Conservation (phyloP, 2,888 invertebrate species). For the Chrysodeixis includens region DNA sequence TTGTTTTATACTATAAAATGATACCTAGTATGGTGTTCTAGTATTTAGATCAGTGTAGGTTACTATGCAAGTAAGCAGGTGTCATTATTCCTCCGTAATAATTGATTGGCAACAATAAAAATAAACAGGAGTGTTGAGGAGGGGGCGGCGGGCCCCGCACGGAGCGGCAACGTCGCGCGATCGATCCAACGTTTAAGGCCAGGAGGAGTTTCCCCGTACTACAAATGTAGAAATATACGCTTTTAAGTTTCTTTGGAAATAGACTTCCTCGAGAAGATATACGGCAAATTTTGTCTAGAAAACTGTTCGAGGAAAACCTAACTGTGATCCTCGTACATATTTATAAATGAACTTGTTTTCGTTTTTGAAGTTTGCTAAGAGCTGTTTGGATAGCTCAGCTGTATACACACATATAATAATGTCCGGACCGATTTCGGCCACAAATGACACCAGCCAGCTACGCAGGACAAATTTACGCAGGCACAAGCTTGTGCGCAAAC, state of each 20-base stretch:
- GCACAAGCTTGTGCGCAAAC: too few relatives aligned
- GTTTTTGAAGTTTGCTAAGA: too few relatives aligned
- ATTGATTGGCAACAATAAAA: constrained; percentile 84
- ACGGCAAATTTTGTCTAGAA: constrained; percentile 33
- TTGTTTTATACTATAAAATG: too few relatives aligned
- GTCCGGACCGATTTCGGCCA: too few relatives aligned
- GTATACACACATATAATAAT: too few relatives aligned
- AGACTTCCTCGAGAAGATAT: constrained; percentile 45
- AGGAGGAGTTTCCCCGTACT: constrained; percentile 59
- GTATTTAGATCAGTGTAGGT: constrained; percentile 30
- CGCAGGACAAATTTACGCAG: too few relatives aligned
- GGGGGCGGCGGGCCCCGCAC: constrained; percentile 59
- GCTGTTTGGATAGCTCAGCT: too few relatives aligned
- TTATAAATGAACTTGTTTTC: background rate
- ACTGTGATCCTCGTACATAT: constrained; percentile 22
- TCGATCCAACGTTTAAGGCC: constrained; percentile 72
- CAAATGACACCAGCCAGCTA: too few relatives aligned
- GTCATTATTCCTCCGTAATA: constrained; percentile 76
- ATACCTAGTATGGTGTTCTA: too few relatives aligned
- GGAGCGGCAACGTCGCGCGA: constrained; percentile 84
- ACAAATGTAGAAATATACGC: constrained; percentile 34
- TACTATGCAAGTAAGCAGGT: constrained; percentile 50
- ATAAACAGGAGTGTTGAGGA: constrained; percentile 70
- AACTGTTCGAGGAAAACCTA: constrained; percentile 33
- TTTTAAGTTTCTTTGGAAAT: constrained; percentile 48